Conservation (phyloP, 2,888 invertebrate species). For the Drosophila birchii region DNA sequence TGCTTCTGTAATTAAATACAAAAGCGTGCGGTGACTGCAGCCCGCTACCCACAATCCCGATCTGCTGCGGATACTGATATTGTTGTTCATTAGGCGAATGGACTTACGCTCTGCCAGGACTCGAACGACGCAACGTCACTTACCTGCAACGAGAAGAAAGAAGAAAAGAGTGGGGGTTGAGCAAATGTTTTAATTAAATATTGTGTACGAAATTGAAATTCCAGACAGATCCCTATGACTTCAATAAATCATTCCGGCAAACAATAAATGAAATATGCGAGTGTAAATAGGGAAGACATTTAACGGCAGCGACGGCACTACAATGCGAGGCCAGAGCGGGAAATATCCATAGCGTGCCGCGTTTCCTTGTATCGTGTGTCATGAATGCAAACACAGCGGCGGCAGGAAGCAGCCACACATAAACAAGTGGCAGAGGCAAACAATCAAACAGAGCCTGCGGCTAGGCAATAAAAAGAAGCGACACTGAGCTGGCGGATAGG, state of each 20-base stretch:
- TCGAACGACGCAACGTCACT: constrained; percentile 48
- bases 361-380: constrained; percentile 71
- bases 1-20: constrained; percentile 79
- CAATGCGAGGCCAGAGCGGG: constrained; percentile 48
- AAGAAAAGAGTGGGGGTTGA: constrained; percentile 8
- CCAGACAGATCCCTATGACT: constrained; percentile 71
- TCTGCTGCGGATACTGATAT: constrained; percentile 23
- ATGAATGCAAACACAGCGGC: constrained; percentile 69
- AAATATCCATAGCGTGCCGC: constrained; percentile 66
- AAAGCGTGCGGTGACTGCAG: constrained; percentile 52
- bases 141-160: constrained; percentile 69
- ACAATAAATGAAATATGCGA: constrained; percentile 65
- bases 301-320: constrained; percentile 12
- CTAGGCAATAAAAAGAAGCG: constrained; percentile 77
- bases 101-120: constrained; percentile 54
- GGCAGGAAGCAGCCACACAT: constrained; percentile 42
- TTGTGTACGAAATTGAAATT: constrained; percentile 64
- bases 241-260: constrained; percentile 80
- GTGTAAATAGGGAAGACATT: constrained; percentile 44
- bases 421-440: constrained; percentile 74
- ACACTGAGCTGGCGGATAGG: constrained; percentile 67
- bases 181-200: constrained; percentile 72
- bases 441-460: constrained; percentile 78
- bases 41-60: constrained; percentile 6
- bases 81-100: constrained; percentile 64